These are phyloP conservation scores for Diarsia brunnea DNA, from an alignment of 2,888 invertebrate species.

Conservation along the genomic window DNA sequence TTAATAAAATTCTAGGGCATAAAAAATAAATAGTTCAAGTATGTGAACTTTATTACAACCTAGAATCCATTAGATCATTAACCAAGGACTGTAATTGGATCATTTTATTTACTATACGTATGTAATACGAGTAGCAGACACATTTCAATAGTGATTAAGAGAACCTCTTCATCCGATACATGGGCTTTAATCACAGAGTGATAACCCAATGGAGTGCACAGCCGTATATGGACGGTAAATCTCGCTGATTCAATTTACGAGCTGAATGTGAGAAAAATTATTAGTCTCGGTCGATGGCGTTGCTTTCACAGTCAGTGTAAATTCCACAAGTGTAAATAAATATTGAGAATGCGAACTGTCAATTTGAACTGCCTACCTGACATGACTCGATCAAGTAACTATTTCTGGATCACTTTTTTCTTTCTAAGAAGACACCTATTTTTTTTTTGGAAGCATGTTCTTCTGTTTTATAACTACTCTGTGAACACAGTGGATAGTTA, in stretches of 20 bases:
- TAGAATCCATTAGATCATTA: conserved; percentile 23
- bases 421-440: neutral
- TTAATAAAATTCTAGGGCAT: neutral
- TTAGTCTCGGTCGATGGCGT: conserved; percentile 3
- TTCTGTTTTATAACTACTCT: conserved; percentile 33
- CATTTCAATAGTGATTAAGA: conserved; percentile 54
- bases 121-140: conserved; percentile 29
- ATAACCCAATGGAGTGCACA: conserved; percentile 30
- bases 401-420: neutral
- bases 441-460: neutral
- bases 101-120: conserved; percentile 23
- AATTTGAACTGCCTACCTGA: neutral
- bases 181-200: conserved; percentile 37
- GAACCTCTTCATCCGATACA: conserved; percentile 25
- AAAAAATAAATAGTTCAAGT: neutral
- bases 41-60: conserved; percentile 35
- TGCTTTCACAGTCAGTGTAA: neutral
- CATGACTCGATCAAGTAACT: neutral
- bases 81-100: conserved; percentile 30
- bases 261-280: conserved; percentile 3
- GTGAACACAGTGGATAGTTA: conserved; percentile 20
- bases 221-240: neutral
- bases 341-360: neutral
- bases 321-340: neutral
- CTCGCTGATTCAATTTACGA: conserved; percentile 8